Base-by-base conservation (phyloP, 2,888 invertebrate genomes). In the Phania funesta region DNA sequence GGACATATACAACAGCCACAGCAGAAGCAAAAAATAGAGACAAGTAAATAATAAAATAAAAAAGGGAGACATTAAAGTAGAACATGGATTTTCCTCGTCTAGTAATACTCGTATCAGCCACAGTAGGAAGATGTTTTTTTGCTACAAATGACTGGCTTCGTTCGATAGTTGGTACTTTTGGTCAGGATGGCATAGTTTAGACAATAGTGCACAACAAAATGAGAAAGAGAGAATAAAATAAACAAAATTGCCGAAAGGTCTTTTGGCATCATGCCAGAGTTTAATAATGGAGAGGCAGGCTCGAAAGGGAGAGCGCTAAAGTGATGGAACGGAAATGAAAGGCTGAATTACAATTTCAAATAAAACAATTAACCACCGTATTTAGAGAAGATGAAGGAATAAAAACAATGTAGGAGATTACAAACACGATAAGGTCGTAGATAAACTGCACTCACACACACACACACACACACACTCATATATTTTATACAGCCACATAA, bases 331-430 rank as follows among this genome's bases (percentile, higher is more conserved):
- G 65, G 67, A 73, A 77, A 81, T 73, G 73, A 81, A 73, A 41
- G 58, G 58, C 70, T 58, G 35, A 52, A 77, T 73, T 67, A 68
- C 81, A 77, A 67, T 77, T 77, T 73, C 52, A 78, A 82, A 78
- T 78, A 75, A 82, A 78, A 82, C 74, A 82, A 82, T 78, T 82
- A 78, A 82, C 68, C 82, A 70, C 41, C 54, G 60, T 35, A 81
- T 62, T 76, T 54, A 77, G 54, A 67, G 54, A 75, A 32, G 73
- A 18, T 56, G 32, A 32, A 38, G 22, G 32, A 79, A 65, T 67
- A 52, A 35, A 11, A 65, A 44, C 13, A 52, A 41, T 24, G 16
- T 50, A 22, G n/a, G 2, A 44, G 73, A 65, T 58, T 24, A 7
- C 11, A 35, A 9, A 29, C 8, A 44, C 38, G 48, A 76, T 71